These are phyloP conservation scores for Poeciliopsis turrubarensis DNA, from an alignment of 2,113 vertebrate genomes.

Conservation along the genomic window DNA sequence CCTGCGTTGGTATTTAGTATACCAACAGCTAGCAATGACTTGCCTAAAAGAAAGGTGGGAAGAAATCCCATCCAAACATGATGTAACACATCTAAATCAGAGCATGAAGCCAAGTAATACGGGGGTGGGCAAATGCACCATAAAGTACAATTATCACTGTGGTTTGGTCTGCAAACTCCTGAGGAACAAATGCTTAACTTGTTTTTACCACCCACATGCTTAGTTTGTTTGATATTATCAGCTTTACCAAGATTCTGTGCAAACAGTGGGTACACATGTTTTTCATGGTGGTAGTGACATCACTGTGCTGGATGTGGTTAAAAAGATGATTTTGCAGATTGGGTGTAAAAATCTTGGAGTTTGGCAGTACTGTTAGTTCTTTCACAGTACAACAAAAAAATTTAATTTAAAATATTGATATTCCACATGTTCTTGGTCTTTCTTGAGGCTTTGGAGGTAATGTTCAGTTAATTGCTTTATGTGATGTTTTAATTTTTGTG, in stretches of 20 bases:
- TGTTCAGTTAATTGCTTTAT: neutral
- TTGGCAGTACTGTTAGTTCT: neutral
- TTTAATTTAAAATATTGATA: slow-evolving; percentile 2
- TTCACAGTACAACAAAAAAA: neutral
- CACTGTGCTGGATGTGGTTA: slow-evolving; percentile 15
- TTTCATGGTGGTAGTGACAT: slow-evolving; percentile 14
- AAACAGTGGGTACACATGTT: slow-evolving; percentile 2
- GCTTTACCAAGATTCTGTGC: slow-evolving; percentile 25
- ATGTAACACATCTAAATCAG: neutral
- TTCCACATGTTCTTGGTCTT: neutral
- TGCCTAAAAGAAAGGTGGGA: neutral
- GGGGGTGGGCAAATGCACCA: slow-evolving; percentile 1
- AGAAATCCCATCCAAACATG: slow-evolving; percentile 1
- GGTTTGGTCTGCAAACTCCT: slow-evolving; percentile 20
- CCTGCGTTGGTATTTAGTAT: neutral
- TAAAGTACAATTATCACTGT: slow-evolving; percentile 13
- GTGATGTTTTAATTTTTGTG: neutral
- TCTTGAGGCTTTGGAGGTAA: neutral
- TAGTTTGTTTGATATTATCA: slow-evolving; percentile 37
- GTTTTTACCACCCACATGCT: slow-evolving; percentile 30
- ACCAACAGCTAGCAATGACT: neutral
- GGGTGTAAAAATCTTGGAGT: neutral
- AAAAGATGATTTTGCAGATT: slow-evolving; percentile 11
- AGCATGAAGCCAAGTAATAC: slow-evolving; percentile 7
- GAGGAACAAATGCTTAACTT: slow-evolving; percentile 21